Base-by-base conservation (phyloP, 1,140 invertebrate genomes). In the Drosophila fuyamai region DNA sequence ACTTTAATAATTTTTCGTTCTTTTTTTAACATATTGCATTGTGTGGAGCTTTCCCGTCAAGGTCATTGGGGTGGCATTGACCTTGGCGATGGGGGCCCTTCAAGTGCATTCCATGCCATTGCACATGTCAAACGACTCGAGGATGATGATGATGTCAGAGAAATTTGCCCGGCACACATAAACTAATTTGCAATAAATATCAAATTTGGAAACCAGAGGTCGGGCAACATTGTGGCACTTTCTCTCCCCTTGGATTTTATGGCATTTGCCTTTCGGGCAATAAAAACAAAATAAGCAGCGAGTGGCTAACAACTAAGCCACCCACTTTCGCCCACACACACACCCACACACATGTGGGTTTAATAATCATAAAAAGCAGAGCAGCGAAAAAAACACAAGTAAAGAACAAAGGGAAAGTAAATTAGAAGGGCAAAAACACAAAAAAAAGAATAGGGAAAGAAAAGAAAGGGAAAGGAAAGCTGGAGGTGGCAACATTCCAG, bases 311-410 rank as follows among this genome's bases (percentile, higher is more conserved):
- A 40, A 29, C 41, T 38, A 46, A 29, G n/a, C 7, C 7, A 6
- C 23, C 36, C 36, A 10, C 59, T 12, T 14, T 36, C 13, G 10
- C 27, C 13, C 40, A 32, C 35, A 10, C 35, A 12, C 38, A 29
- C 40, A 46, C 55, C n/a, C n/a, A 56, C 27, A 73, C 62, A 58
- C 51, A 48, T 54, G 27, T 14, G 27, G 59, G 78, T 53, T 83
- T 79, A 83, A 83, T 83, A 83, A 83, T 79, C 72, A 84, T 79
- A 76, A 84, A 83, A 77, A 59, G 55, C 43, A 59, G 50, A 54
- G 46, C n/a, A 16, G 27, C 61, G 46, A 55, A 76, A 50, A 40
- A 76, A 47, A 57, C 59, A 67, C 16, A 23, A 23, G 38, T 38
- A 14, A 40, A 55, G 40, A 83, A 58, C 53, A 67, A 62, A 67